phyloP scores from a whole-genome alignment of 2,113 vertebrate genomes.

The Paraplagusia blochii region DNA sequence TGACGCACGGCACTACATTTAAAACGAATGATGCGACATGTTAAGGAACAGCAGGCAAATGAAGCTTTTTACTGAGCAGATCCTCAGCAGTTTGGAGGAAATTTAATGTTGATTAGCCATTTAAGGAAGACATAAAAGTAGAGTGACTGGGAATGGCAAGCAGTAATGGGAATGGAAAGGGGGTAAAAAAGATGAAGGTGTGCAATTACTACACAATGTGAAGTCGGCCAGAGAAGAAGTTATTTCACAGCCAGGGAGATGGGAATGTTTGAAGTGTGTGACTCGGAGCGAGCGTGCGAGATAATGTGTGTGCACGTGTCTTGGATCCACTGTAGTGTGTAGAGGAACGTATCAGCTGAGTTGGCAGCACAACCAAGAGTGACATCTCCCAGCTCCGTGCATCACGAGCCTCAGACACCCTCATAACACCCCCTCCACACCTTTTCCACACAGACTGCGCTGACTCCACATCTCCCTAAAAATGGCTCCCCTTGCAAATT shows the following conservation, averaged over 20 bases:
- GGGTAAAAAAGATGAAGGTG: conserved; percentile 25
- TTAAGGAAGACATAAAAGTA: conserved; percentile 40
- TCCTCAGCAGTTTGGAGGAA: conserved; percentile 16
- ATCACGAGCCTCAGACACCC: conserved; percentile 12
- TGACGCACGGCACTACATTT: neutral
- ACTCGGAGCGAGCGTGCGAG: conserved; percentile 23
- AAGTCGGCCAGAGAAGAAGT: conserved; percentile 42
- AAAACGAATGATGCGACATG: conserved; percentile 19
- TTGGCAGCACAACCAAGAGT: conserved; percentile 59
- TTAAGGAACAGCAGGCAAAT: conserved; percentile 19
- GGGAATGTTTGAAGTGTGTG: conserved; percentile 39
- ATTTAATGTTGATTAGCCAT: conserved; percentile 29
- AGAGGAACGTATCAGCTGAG: conserved; percentile 55
- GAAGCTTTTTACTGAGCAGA: conserved; percentile 14
- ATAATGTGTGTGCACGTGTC: conserved; percentile 9
- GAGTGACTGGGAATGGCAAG: conserved; percentile 19
- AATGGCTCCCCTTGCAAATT: conserved; percentile 43
- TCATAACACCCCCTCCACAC: neutral
- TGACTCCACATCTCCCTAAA: conserved; percentile 49
- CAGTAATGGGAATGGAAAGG: neutral
- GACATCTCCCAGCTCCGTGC: conserved; percentile 51
- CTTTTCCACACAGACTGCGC: conserved; percentile 8
- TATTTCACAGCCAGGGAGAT: conserved; percentile 54
- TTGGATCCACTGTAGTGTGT: conserved; percentile 36
- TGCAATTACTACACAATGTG: conserved; percentile 50